These are phyloP conservation scores for Sardina pilchardus DNA, from an alignment of 2,113 vertebrate genomes.

Conservation along the genomic window DNA sequence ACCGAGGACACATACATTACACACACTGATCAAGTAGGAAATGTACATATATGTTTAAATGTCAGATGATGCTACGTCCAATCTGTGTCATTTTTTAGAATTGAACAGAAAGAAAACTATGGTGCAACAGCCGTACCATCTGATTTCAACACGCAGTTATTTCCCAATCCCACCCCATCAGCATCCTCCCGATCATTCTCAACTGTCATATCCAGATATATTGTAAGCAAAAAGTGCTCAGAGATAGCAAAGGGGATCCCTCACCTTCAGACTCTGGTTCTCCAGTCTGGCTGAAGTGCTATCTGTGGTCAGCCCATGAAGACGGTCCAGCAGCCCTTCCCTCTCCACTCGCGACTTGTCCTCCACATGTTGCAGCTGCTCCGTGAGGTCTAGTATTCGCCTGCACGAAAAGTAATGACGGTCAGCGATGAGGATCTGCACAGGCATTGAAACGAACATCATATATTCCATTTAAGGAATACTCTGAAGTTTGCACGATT, in stretches of 20 bases:
- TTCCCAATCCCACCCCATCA: too few species aligned
- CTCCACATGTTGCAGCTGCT: slow-evolving; percentile 75
- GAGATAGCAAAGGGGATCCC: neutral
- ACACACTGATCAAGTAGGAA: neutral
- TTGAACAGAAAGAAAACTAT: neutral
- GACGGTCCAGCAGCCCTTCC: slow-evolving; percentile 70
- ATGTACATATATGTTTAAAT: neutral
- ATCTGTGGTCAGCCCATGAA: slow-evolving; percentile 77
- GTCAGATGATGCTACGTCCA: neutral
- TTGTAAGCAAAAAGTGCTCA: neutral
- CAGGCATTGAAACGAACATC: neutral
- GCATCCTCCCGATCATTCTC: too few species aligned
- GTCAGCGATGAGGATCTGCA: neutral
- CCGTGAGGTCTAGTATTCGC: slow-evolving; percentile 75
- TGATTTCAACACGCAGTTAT: too few species aligned
- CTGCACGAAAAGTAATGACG: slow-evolving; percentile 58
- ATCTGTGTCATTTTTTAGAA: neutral
- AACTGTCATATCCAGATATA: too few species aligned
- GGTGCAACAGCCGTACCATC: too few species aligned
- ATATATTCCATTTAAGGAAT: neutral
- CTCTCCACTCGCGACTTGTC: slow-evolving; percentile 75
- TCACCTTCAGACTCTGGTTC: slow-evolving; percentile 86
- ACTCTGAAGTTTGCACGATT: neutral
- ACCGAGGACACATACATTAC: slow-evolving; percentile 24
- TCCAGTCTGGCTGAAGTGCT: slow-evolving; percentile 73